A percentile compares a stretch with the other conserved stretches of the same genome.
Evolutionary conservation across 64 coral and sea anemone genomes (phyloP).

Genomic region (Anthopleura sola): DNA sequence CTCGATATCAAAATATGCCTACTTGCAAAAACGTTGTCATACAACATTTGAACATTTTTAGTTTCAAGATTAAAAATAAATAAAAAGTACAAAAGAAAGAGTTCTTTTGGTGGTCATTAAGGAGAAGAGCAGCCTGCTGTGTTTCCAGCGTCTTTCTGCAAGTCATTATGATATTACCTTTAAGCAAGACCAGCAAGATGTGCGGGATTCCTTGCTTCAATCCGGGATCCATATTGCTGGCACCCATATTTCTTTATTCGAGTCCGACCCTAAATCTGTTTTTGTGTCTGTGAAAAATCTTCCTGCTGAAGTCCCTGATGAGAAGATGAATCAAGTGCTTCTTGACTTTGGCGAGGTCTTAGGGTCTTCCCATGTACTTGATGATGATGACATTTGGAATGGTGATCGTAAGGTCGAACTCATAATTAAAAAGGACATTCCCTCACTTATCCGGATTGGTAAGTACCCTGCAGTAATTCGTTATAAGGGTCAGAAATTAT

Average conservation of each 20-base stretch:
- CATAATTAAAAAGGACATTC: neutral
- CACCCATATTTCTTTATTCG: neutral
- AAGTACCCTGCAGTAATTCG: neutral
- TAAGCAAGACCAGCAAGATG: neutral
- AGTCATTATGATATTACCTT: neutral
- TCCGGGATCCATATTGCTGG: neutral
- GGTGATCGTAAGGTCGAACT: neutral
- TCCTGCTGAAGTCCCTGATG: neutral
- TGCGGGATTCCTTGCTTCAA: neutral
- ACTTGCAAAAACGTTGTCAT: too few relatives aligned
- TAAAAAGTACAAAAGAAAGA: too few relatives aligned
- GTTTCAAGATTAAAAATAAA: too few relatives aligned
- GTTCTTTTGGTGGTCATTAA: too few relatives aligned
- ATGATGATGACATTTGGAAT: neutral
- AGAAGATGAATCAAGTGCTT: neutral
- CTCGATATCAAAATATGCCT: too few relatives aligned
- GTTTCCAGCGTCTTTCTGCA: too few relatives aligned
- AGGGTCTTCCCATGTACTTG: neutral
- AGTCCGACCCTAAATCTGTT: neutral
- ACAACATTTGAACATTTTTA: too few relatives aligned
- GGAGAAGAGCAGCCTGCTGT: too few relatives aligned
- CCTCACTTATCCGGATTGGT: neutral
- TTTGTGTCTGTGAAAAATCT: neutral
- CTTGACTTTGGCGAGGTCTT: neutral
- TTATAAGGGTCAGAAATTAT: neutral